A percentile compares a stretch with the other conserved stretches of the same genome.
These are phyloP conservation scores for Zoroaster sp. DNA, from an alignment of 53 echinoderm and acorn worm species.

Conservation along the genomic window DNA sequence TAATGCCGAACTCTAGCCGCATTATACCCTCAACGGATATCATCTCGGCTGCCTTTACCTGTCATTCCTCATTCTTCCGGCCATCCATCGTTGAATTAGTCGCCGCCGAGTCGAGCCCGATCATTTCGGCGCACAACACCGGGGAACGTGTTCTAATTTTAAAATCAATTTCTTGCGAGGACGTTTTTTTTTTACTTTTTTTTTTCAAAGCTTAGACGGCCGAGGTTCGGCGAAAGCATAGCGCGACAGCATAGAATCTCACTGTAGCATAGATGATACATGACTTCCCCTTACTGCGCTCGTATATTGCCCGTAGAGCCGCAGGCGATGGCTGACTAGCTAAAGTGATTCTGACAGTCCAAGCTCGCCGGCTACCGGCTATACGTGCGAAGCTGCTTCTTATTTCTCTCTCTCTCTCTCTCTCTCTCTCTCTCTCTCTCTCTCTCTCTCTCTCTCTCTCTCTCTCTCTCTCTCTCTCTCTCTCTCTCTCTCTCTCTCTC, in stretches of 20 bases:
- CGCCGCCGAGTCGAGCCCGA: slow-evolving; percentile 22
- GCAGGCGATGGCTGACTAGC: slow-evolving; percentile 15
- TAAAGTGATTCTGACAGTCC: slow-evolving; percentile 54
- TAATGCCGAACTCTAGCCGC: slow-evolving; percentile 35
- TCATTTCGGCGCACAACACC: neutral
- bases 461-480: neutral
- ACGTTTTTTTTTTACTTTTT: slow-evolving; percentile 23
- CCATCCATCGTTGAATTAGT: slow-evolving; percentile 67
- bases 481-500: neutral
- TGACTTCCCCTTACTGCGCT: slow-evolving; percentile 53
- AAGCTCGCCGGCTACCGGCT: neutral
- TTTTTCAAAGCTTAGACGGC: neutral
- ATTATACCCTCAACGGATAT: slow-evolving; percentile 39
- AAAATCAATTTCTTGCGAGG: slow-evolving; percentile 71
- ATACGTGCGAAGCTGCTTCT: neutral
- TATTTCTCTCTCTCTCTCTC: neutral
- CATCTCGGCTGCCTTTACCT: slow-evolving; percentile 35
- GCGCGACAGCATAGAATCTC: slow-evolving; percentile 5
- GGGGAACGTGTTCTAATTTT: slow-evolving; percentile 73
- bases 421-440: neutral
- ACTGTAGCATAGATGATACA: slow-evolving; percentile 57
- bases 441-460: neutral
- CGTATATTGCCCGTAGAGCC: slow-evolving; percentile 45
- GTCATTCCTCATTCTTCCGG: slow-evolving; percentile 25
- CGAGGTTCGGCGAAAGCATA: neutral